Evolutionary conservation across 2,888 invertebrate species (phyloP), one percentile per base, ranked within the genome.

Genomic region (Stenoptilia bipunctidactyla): DNA sequence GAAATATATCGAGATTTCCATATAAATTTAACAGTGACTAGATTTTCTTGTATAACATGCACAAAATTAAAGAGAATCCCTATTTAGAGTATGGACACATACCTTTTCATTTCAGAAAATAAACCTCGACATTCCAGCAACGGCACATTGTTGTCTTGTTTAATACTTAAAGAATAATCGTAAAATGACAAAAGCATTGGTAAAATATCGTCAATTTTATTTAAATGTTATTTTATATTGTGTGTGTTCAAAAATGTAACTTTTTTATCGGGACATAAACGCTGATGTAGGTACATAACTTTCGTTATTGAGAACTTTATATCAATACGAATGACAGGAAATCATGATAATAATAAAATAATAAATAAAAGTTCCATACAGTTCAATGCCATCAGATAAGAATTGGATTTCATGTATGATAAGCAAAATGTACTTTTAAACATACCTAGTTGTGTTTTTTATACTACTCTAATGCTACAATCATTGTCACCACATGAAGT

Each of bases 181-280:
- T 69, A 68, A 71, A 68, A 62, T 45, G 53, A 61, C 49, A 55
- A 55, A 56, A 46, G 51, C 47, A 49, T 49, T 48, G 55, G 56
- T 12, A 56, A 53, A 62, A 66, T 54, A 56, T 56, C 53, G 51
- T 51, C 52, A 51, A 46, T 50, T 53, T 58, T 57, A 52, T 56
- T 49, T 47, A 49, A 51, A 53, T 53, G 52, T 56, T 52, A 56
- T 50, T 49, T 45, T 45, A 44, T 42, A 53, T 53, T 56, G 51
- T 56, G 48, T 50, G 45, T 47, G 43, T 42, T 47, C 46, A 47
- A 48, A 51, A 51, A 48, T 41, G 41, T 20, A 30, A 43, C 43
- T 48, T 49, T 51, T 50, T 48, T 47, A 45, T 38, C 20, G 42
- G 34, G 39, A 45, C 48, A 50, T 45, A 42, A 50, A 49, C 44